phyloP scores from a whole-genome alignment of 64 coral and sea anemone genomes.

The Acropora tenuis region DNA sequence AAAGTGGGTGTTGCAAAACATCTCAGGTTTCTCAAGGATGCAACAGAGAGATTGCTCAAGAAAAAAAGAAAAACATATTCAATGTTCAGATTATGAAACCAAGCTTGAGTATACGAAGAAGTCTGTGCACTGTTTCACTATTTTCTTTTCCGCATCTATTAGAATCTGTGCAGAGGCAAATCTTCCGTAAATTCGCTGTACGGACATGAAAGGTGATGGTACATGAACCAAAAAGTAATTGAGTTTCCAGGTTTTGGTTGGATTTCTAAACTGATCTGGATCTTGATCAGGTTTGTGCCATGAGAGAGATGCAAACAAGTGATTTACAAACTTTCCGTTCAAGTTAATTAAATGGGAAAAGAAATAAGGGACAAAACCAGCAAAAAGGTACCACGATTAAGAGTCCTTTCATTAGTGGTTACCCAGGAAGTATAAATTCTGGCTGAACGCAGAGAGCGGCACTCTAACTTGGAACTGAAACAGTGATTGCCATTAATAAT shows the following conservation, averaged over 20 bases:
- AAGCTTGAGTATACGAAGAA: too few relatives aligned
- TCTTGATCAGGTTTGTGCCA: conserved; percentile 38
- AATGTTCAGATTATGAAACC: too few relatives aligned
- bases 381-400: background rate
- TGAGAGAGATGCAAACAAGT: conserved; percentile 19
- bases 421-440: background rate
- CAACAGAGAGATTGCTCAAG: too few relatives aligned
- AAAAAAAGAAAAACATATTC: too few relatives aligned
- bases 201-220: background rate
- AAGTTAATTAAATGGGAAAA: conserved; percentile 31
- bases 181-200: conserved; percentile 29
- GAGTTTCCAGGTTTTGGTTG: conserved; percentile 25
- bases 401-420: background rate
- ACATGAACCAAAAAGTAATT: background rate
- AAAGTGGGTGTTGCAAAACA: too few relatives aligned
- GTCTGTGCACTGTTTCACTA: too few relatives aligned
- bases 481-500: background rate
- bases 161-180: conserved; percentile 15
- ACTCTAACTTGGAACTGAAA: background rate
- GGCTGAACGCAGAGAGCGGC: background rate
- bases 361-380: conserved; percentile 3
- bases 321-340: conserved; percentile 1
- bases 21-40: too few relatives aligned
- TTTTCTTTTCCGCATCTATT: background rate
- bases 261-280: conserved; percentile 35